Evolutionary conservation across 2,113 vertebrate species (phyloP).

Genomic region (Lasiurus borealis): DNA sequence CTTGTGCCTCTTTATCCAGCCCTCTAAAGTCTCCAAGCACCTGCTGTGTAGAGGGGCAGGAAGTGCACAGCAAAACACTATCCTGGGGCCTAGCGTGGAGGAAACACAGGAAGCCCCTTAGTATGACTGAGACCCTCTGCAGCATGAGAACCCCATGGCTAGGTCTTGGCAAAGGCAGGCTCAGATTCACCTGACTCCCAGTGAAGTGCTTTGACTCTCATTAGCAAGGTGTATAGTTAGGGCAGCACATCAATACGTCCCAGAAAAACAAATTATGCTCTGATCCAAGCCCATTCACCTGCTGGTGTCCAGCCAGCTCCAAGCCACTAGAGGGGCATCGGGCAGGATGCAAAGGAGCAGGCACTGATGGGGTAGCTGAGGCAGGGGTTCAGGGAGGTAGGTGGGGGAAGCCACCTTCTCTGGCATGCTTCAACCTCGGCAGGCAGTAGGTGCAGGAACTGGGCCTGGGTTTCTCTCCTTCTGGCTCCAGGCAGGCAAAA

Average conservation of each 20-base stretch:
- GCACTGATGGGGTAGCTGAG: background rate
- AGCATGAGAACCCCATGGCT: background rate
- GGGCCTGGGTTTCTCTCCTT: background rate
- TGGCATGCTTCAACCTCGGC: background rate
- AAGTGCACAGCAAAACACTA: background rate
- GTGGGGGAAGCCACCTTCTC: background rate
- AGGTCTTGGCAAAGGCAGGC: background rate
- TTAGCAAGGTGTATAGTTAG: constrained; percentile 31
- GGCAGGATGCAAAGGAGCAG: background rate
- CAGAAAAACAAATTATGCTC: background rate
- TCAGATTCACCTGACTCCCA: background rate
- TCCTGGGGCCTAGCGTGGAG: background rate
- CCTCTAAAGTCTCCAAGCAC: background rate
- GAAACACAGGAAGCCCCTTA: background rate
- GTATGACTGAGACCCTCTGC: background rate
- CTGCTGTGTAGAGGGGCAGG: background rate
- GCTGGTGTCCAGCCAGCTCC: background rate
- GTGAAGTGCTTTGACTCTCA: background rate
- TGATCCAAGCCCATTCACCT: background rate
- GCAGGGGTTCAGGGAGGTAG: background rate
- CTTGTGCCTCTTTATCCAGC: background rate
- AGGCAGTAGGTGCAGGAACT: background rate
- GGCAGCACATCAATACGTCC: background rate
- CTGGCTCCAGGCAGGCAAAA: background rate
- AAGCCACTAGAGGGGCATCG: background rate